phyloP scores from a whole-genome alignment of 2,113 vertebrate genomes.

The Pimephales promelas region DNA sequence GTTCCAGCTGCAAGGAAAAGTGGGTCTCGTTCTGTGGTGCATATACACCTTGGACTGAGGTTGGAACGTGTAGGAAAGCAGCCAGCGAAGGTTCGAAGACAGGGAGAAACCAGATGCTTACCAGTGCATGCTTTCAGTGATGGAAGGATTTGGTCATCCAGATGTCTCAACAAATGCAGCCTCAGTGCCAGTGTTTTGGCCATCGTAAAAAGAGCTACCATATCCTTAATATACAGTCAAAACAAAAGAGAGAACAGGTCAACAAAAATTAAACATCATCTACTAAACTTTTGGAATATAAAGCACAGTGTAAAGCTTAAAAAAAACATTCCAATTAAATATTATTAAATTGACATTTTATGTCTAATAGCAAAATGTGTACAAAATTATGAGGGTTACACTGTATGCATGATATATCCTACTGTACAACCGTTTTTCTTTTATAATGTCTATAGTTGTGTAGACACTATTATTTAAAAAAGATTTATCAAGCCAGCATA shows the following conservation, averaged over 20 bases:
- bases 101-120: conserved; percentile 35
- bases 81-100: conserved; percentile 43
- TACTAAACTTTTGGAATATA: not conserved
- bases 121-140: conserved; percentile 10
- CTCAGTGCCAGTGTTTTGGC: conserved; percentile 65
- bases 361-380: no score
- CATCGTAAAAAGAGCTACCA: conserved; percentile 59
- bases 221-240: conserved; percentile 40
- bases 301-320: no score
- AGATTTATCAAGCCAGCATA: no score
- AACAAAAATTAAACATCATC: not conserved
- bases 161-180: conserved; percentile 48
- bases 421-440: no score
- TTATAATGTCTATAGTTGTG: no score
- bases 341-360: no score
- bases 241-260: conserved; percentile 5
- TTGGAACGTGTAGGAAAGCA: conserved; percentile 51
- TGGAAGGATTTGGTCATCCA: conserved; percentile 35
- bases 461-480: no score
- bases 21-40: conserved; percentile 66
- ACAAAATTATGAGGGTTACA: no score
- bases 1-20: conserved; percentile 63
- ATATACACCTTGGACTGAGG: conserved; percentile 59
- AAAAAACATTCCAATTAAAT: no score
- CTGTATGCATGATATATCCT: no score